Base-by-base conservation (phyloP, 2,888 invertebrate genomes). In the Oxyscelio sp. region DNA sequence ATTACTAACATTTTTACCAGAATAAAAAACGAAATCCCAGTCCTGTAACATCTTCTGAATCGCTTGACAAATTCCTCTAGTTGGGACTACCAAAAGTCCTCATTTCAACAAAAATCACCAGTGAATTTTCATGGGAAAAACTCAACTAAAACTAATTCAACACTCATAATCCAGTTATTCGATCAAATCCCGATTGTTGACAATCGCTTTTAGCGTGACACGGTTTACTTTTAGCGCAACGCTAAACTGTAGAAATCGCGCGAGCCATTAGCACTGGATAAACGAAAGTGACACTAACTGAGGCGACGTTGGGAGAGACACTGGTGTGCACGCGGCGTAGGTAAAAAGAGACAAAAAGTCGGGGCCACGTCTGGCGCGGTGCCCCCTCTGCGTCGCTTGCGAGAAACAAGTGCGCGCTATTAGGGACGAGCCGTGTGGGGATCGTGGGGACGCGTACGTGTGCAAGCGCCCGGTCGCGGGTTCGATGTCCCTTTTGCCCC, bases 401-500 rank as follows among this genome's bases (percentile, higher is more conserved):
- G 70, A 66, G 82, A 65, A 83, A 77, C 82, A 77, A 82, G 82
- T 83, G 82, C 82, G 65, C 74, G 71, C 73, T 81, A 81, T 81
- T 81, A 81, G 82, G 50, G 68, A 56, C 73, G 66, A 45, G 61
- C 48, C 61, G 52, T 34, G 73, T 21, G 43, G 56, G 31, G 61
- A 24, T n/a, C n/a, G n/a, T n/a, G 45, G 61, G 58, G 58, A 21
- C 13, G 31, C 21, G 59, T 66, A 73, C 68, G 80, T 59, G 66
- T 59, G 74, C 43, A 61, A 81, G 59, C 74, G 58, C 68, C 54
- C 74, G 81, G 52, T 82, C 75, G 81, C 75, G 85, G 70, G 89
- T 88, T 89, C 89, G 88, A 88, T 87, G 89, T 87, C 85, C 88
- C 86, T 85, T 83, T 87, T 83, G 86, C 85, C 79, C 71, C 68